phyloP scores from a whole-genome alignment of 2,888 invertebrate genomes.

The Epinotia demarniana region DNA sequence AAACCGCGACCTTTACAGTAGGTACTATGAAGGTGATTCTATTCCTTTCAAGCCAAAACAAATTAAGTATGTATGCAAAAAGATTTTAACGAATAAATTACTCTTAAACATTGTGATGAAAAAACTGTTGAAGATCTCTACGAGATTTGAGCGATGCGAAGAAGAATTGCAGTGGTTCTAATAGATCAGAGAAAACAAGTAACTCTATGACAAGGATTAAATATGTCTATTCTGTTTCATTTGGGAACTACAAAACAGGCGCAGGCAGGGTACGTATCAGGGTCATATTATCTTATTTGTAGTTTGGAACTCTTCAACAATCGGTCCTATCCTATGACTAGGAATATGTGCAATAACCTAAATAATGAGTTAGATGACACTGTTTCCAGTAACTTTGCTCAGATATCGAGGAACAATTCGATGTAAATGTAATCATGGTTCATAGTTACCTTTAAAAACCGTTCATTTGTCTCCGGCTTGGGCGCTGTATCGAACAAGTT shows the following conservation, averaged over 20 bases:
- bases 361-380: too few species aligned
- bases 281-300: too few species aligned
- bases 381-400: too few species aligned
- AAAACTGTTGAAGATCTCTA: background rate
- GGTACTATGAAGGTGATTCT: background rate
- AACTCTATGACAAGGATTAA: too few species aligned
- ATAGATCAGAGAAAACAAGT: too few species aligned
- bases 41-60: background rate
- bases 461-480: constrained; percentile 66
- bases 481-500: constrained; percentile 78
- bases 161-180: background rate
- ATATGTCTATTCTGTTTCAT: too few species aligned
- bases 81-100: too few species aligned
- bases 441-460: constrained; percentile 65
- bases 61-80: too few species aligned
- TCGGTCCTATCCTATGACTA: background rate
- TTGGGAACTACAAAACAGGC: background rate
- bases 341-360: too few species aligned
- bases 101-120: background rate
- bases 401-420: background rate
- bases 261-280: background rate
- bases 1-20: too few species aligned
- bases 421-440: background rate
- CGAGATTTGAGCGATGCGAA: background rate
- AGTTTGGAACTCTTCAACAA: background rate